Evolutionary conservation across 2,113 vertebrate genomes (phyloP), one percentile per base, ranked within the genome.

Genomic region (Bettongia penicillata): DNA sequence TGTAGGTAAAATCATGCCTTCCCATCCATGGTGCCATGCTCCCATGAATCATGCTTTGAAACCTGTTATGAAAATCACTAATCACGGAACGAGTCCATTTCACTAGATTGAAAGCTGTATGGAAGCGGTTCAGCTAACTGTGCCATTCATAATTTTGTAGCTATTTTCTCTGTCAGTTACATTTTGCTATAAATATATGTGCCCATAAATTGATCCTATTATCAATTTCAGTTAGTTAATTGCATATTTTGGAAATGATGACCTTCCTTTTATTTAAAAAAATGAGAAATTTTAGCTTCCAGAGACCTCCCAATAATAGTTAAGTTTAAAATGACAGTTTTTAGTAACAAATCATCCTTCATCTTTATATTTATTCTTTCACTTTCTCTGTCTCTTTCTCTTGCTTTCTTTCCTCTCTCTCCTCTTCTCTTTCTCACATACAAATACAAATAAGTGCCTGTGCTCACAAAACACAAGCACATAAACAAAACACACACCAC

Each of bases 231-330:
- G 97, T 95, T 94, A 97, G 94, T 95, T 98, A 98, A 98, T 96
- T 96, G 98, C 98, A 98, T 98, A 97, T 98, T 98, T 97, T 97
- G 93, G 91, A 91, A 98, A 98, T 95, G 92, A 98, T 96, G 98
- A 97, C 48, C 51, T 89, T 97, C 93, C 92, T 95, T 98, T 98
- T 97, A 97, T 98, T 98, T 97, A 98, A 98, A 97, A 94, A 92
- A 98, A 98, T 91, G 93, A 96, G 95, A 90, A 95, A 77, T 97
- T 97, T 96, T 96, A 96, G 93, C 93, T 98, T 55, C 24, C 52
- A 93, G 57, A 96, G 91, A 57, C 95, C 97, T 98, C 96, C 97
- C 95, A 98, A 43, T 77, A 94, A 94, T 0, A 96, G 90, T 97
- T 12, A 95, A 97, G 97, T 96, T 97, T 89, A 97, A 97, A 96